Evolutionary conservation across 1,140 invertebrate species (phyloP).

Genomic region (Cryptotermes secundus): DNA sequence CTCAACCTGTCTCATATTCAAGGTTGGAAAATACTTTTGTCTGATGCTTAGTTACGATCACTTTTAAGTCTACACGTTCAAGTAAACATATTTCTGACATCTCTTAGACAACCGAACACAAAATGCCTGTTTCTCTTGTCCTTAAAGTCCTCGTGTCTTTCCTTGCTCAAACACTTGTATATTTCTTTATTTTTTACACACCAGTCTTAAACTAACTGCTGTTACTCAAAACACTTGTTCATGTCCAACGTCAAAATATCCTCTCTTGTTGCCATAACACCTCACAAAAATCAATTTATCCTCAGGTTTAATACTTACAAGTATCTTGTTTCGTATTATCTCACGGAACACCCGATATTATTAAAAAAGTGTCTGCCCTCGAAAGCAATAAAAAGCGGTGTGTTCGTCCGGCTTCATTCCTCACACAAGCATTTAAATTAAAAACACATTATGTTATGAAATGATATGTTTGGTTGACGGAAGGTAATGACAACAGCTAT

Average conservation of each 20-base stretch:
- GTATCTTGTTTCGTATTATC: no score
- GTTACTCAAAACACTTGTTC: neutral
- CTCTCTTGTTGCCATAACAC: neutral
- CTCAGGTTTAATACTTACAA: neutral
- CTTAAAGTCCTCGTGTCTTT: neutral
- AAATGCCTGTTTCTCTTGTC: neutral
- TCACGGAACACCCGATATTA: no score
- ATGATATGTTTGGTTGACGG: neutral
- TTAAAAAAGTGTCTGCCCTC: no score
- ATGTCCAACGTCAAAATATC: neutral
- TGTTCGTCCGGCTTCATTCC: neutral
- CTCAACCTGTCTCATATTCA: neutral
- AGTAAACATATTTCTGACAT: neutral
- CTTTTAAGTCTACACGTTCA: neutral
- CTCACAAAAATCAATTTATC: neutral
- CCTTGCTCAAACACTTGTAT: neutral
- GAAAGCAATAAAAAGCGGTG: no score
- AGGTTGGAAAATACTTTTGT: no score
- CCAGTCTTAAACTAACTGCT: neutral
- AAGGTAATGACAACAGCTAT: neutral
- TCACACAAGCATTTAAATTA: neutral
- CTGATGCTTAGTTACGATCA: neutral
- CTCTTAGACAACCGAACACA: neutral
- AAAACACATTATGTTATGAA: neutral
- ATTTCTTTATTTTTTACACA: neutral